Evolutionary conservation across 2,888 invertebrate genomes (phyloP), one percentile per base, ranked within the genome.

Genomic region (Andrena fulva): DNA sequence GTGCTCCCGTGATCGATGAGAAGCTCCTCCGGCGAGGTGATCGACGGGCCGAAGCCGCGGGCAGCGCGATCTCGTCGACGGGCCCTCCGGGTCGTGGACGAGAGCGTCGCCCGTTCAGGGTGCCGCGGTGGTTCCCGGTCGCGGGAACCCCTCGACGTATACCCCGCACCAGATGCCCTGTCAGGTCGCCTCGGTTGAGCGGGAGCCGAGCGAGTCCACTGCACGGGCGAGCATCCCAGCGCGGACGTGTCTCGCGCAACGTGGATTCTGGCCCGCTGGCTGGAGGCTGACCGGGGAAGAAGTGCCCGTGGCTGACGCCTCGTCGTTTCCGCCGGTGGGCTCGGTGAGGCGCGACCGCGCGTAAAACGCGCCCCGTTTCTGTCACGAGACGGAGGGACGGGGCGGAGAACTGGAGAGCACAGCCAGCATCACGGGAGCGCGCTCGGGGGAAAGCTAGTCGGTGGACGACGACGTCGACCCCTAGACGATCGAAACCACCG

Each of bases 401-500:
- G 68, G 8, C 8, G 48, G 42, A 2, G 59, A 72, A 75, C 60
- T 2, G 69, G 12, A 24, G 16, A 59, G 77, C 76, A 66, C 68
- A 42, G 63, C 54, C 85, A 82, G 85, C 86, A 85, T 85, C 85
- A 60, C 87, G 77, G 52, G 59, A 86, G 70, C 86, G 77, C 79
- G 66, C 83, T 79, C 85, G 86, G 85, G 86, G 85, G 69, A 68
- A 67, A 82, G 76, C 71, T 80, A 59, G 75, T 66, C 77, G 67
- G 69, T 56, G 54, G 77, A 80, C 77, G 80, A 76, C 87, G 81
- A 80, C 70, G 78, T 59, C 82, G 77, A 87, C 82, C 87, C 80
- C 82, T 82, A 81, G 82, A 78, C 88, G 88, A 88, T 88, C 88
- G 88, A 88, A 88, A 42, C 88, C 81, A 85, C 85, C 85, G 73